Evolutionary conservation across 2,113 vertebrate species (phyloP), one percentile per base, ranked within the genome.

Genomic region (Shinisaurus crocodilurus): DNA sequence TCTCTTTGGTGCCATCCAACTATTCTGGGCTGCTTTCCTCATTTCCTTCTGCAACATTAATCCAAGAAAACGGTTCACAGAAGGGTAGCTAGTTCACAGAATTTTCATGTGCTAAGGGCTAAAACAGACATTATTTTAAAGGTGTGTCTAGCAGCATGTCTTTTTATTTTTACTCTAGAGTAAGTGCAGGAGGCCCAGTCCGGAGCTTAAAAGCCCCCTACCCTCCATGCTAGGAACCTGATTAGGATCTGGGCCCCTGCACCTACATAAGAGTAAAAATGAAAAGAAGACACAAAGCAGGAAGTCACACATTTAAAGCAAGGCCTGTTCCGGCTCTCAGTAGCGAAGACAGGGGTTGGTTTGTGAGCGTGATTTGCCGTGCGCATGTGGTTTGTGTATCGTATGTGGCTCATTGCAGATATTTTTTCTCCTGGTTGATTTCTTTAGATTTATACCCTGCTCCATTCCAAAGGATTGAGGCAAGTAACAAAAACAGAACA

Each of bases 11-110:
- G 34, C 5, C 89, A 77, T 83, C 9, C 43, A 74, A 0, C 80
- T 9, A 76, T 85, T 90, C 29, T 90, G 63, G 10, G 8, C 86
- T 90, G 48, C 74, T 0, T 25, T 13, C 6, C 1, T 70, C 12
- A 6, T 76, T 92, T 87, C 85, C 86, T 45, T 82, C 29, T 91
- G 60, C 54, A 67, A 77, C 23, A 88, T 15, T 74, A 57, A 90
- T 76, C 90, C 12, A 48, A 9, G 57, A 65, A 34, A 91, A 80
- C 29, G 12, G 74, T 48, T 20, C 76, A 81, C 20, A 69, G 32
- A 37, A 50, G 43, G 50, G 23, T 9, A 8, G 43, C 63, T 37
- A 54, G 70, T 75, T 57, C n/a, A 75, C n/a, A 57, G 12, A n/a
- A 81, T 81, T 69, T 29, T 23, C 20, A 70, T 70, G 43, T 12